Evolutionary conservation across 2,888 invertebrate genomes (phyloP), one percentile per base, ranked within the genome.

Genomic region (Hyles lineata): DNA sequence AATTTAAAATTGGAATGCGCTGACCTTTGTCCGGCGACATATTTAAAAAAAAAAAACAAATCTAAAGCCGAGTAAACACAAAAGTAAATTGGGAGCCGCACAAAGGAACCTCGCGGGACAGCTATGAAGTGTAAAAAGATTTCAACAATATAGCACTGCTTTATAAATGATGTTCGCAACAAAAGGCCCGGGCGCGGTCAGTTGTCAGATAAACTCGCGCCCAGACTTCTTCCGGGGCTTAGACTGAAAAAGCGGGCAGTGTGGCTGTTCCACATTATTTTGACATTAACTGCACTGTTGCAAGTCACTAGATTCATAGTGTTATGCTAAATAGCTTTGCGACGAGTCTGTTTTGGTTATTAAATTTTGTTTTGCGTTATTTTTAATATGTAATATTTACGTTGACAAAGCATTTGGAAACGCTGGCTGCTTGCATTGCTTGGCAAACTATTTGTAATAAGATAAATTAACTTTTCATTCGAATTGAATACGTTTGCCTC

Each of bases 151-250:
- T 74, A 75, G 55, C 55, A 81, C 78, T 78, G 77, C 75, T 76
- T 81, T 79, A 83, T 81, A 82, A 82, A 84, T 81, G 80, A 76
- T 76, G 55, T 71, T 62, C 72, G 61, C 76, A 72, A 81, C 81
- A 84, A 83, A 76, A 72, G 75, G 72, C 73, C 43, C 43, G 75
- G 74, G 70, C 67, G 72, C 72, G 81, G 80, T 79, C 83, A 81
- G 76, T 74, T 79, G 77, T 77, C 79, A 78, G 77, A 82, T 84
- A 80, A 80, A 78, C 75, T 70, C 60, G 63, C 73, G 29, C 23
- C 59, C 69, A 35, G 73, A 55, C 73, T 59, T 70, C 71, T 74
- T 74, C 72, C 74, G 70, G 43, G 72, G 75, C 76, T 76, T 72
- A 74, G 72, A 74, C 73, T 74, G 74, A 75, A 74, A 76, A 76